Percentiles rank a stretch among this genome's conserved stretches.
Conservation (phyloP, 2,113 vertebrate species). For the Amblyornis subalaris region DNA sequence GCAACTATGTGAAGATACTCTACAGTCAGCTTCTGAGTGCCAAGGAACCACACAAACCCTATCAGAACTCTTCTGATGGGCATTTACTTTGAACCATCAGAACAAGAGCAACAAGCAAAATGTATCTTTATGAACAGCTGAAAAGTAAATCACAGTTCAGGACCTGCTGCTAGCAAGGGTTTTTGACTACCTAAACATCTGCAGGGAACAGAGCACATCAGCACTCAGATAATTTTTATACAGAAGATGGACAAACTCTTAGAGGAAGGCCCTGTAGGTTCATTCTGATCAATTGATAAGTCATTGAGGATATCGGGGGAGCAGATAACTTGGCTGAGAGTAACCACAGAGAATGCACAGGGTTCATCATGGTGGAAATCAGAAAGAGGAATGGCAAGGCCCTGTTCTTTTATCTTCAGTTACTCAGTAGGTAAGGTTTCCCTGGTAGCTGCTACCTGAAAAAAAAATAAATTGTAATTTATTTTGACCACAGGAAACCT, state of each 20-base stretch:
- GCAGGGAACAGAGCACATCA: not conserved
- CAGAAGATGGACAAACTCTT: not conserved
- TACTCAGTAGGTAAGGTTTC: not conserved
- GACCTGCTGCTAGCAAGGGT: not conserved
- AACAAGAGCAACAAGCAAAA: not conserved
- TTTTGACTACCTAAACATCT: not conserved
- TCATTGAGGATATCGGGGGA: not conserved
- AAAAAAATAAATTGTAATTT: not conserved
- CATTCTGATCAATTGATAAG: not conserved
- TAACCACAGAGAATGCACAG: not conserved
- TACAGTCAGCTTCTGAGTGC: not conserved
- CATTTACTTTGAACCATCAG: not conserved
- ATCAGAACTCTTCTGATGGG: rapidly evolving
- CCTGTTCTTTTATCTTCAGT: not conserved
- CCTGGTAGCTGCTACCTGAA: not conserved
- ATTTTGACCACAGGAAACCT: not conserved
- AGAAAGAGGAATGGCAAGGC: not conserved
- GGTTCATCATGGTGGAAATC: not conserved
- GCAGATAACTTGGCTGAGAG: not conserved
- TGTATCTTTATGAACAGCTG: not conserved
- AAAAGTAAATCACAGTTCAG: not conserved
- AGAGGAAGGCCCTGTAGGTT: not conserved
- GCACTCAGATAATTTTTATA: not conserved
- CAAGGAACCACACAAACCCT: not conserved
- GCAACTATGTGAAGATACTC: rapidly evolving